Evolutionary conservation across 2,797 vertebrate species (phyloP).

Genomic region (Agapornis canus): DNA sequence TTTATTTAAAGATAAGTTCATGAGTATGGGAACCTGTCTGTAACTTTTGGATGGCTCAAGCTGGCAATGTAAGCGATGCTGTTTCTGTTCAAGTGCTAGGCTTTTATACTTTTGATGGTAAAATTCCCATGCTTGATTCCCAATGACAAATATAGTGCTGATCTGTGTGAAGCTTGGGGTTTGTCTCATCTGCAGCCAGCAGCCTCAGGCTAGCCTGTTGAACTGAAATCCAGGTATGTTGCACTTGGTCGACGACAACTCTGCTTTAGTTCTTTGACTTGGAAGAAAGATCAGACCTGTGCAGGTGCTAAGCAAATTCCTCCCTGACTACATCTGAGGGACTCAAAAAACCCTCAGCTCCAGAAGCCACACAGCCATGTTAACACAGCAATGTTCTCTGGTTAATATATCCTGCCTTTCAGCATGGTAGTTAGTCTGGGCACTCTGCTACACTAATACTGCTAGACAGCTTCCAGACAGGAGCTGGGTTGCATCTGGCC

Average conservation of each 20-base stretch:
- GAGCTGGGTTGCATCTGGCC: background rate
- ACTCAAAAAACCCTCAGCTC: background rate
- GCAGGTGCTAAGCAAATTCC: constrained; percentile 35
- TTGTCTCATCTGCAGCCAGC: constrained; percentile 36
- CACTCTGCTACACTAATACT: background rate
- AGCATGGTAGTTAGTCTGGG: background rate
- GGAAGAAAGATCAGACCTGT: constrained; percentile 14
- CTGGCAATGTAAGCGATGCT: background rate
- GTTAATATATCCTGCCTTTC: background rate
- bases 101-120: constrained; percentile 13
- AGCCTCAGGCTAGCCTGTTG: background rate
- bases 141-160: background rate
- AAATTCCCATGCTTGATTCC: constrained; percentile 24
- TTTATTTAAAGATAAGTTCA: constrained; percentile 28
- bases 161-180: background rate
- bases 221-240: constrained; percentile 33
- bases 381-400: background rate
- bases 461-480: background rate
- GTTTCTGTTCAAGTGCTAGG: constrained; percentile 16
- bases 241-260: background rate
- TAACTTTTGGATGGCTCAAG: constrained; percentile 39
- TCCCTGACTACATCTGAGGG: background rate
- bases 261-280: background rate
- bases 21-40: constrained; percentile 36
- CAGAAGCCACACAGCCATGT: background rate